Base-by-base conservation (phyloP, 2,113 vertebrate genomes). In the Procavia capensis region DNA sequence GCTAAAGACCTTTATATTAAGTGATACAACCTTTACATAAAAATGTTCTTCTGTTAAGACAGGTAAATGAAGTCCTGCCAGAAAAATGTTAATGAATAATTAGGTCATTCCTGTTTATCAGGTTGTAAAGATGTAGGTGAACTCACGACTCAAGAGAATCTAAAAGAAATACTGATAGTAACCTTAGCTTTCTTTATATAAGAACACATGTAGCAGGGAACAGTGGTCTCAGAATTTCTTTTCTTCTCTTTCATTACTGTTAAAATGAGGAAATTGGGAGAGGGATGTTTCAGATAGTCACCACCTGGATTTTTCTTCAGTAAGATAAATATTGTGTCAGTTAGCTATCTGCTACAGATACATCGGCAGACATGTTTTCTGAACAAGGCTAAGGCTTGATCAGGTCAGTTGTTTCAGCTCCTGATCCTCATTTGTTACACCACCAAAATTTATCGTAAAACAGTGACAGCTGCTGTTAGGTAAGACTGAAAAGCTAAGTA, bases 311-410 rank as follows among this genome's bases (percentile, higher is more conserved):
- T 94, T 92, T 27, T 10, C 20, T 75, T 97, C 57, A 75, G 86
- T 64, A 63, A 91, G 68, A 94, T 76, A 91, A 95, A 93, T 76
- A 57, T 70, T 94, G 29, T 94, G 70, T 76, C 93, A 87, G 14
- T 57, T 88, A 85, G 50, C 24, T 29, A 45, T 68, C 81, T 68
- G 9, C 9, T 81, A 50, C 10, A 92, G 85, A 94, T 36, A 78
- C 27, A 41, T 27, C 34, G 59, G 68, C 72, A 50, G 79, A 63
- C 36, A n/a, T 54, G 14, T 85, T 93, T 93, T 64, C 72, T 24
- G 72, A 75, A 90, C 41, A 79, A 95, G 43, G 61, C 47, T 84
- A 95, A 83, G 57, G 9, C 50, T 84, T 76, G 84, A 87, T 86
- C 47, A 39, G 39, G 36, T 80, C 87, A 88, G 19, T 57, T 92